Percentiles rank a stretch among this genome's conserved stretches.
phyloP scores from a whole-genome alignment of 2,797 vertebrate species.

The Stomatorhinus walkeri region DNA sequence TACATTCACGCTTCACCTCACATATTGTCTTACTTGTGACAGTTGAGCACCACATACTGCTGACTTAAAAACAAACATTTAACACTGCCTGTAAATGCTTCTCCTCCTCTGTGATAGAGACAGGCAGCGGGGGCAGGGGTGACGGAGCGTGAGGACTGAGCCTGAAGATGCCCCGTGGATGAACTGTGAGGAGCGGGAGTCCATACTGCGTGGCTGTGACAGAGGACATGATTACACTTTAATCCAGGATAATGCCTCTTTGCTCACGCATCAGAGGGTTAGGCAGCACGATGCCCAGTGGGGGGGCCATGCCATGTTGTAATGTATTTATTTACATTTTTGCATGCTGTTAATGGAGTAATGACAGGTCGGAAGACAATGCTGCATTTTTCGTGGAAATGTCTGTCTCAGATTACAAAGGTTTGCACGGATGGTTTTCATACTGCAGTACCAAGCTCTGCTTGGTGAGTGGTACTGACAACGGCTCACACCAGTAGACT shows the following conservation, averaged over 20 bases:
- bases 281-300: constrained; percentile 22
- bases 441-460: neutral
- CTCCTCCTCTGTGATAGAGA: constrained; percentile 51
- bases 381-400: neutral
- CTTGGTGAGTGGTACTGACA: neutral
- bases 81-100: constrained; percentile 52
- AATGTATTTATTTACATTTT: neutral
- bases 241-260: constrained; percentile 46
- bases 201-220: constrained; percentile 30
- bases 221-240: constrained; percentile 50
- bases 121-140: constrained; percentile 50
- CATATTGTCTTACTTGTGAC: constrained; percentile 1
- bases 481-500: neutral
- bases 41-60: neutral
- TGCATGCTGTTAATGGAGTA: neutral
- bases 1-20: constrained; percentile 23
- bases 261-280: constrained; percentile 29
- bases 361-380: neutral
- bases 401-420: neutral
- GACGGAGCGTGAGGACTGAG: constrained; percentile 40
- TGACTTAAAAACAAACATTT: constrained; percentile 26
- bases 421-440: neutral
- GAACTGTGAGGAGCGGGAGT: constrained; percentile 51
- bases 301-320: neutral
- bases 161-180: constrained; percentile 58